phyloP scores from a whole-genome alignment of 2,888 invertebrate species.

The Macaria liturata region DNA sequence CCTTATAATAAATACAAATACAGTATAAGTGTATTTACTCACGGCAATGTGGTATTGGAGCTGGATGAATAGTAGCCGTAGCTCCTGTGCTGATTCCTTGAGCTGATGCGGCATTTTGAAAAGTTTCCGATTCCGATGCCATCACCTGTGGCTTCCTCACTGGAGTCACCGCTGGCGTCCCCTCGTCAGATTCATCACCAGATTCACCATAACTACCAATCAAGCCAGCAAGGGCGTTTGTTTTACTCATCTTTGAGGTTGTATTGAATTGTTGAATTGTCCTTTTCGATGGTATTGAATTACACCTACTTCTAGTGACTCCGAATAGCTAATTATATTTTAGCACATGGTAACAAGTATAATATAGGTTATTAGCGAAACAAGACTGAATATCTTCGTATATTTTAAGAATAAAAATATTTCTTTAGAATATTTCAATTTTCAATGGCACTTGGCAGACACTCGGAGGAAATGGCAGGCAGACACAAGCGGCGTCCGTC shows the following conservation, averaged over 20 bases:
- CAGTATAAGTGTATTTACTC: slow-evolving; percentile 39
- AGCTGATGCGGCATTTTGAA: slow-evolving; percentile 19
- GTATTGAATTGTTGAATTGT: no score
- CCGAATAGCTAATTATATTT: no score
- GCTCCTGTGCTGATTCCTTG: slow-evolving; percentile 12
- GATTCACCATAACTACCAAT: slow-evolving; percentile 72
- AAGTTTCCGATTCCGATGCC: slow-evolving; percentile 14
- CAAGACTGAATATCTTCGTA: no score
- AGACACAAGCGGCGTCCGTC: no score
- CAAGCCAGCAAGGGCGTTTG: slow-evolving; percentile 64
- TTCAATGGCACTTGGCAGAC: no score
- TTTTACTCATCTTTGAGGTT: slow-evolving; percentile 62
- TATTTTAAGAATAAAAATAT: no score
- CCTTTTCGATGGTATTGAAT: background rate
- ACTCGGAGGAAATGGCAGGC: no score
- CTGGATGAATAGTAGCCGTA: slow-evolving; percentile 55
- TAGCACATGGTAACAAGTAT: no score
- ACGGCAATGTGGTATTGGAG: slow-evolving; percentile 74
- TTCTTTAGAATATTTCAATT: no score
- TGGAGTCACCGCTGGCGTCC: slow-evolving; percentile 12
- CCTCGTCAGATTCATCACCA: slow-evolving; percentile 67
- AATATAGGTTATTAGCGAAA: no score
- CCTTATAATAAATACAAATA: no score
- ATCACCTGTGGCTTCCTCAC: slow-evolving; percentile 5
- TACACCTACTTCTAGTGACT: no score